phyloP scores from a whole-genome alignment of 2,797 vertebrate genomes.

The Manis crassicaudata region DNA sequence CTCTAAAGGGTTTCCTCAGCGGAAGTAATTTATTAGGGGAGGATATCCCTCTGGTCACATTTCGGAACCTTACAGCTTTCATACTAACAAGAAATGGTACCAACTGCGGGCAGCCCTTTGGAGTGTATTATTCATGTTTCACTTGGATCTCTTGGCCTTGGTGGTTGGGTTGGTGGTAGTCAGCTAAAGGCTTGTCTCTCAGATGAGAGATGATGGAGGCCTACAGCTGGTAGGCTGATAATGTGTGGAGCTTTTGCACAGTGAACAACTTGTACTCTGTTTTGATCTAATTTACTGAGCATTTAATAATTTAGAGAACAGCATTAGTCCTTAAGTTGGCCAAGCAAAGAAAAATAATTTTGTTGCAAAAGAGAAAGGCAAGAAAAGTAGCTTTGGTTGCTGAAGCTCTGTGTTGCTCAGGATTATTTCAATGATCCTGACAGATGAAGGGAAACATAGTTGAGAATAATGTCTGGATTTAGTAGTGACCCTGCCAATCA shows the following conservation, averaged over 20 bases:
- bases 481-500: slow-evolving; percentile 50
- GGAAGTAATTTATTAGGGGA: slow-evolving; percentile 54
- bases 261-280: neutral
- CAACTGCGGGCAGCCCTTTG: neutral
- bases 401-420: slow-evolving; percentile 62
- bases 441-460: slow-evolving; percentile 69
- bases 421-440: slow-evolving; percentile 72
- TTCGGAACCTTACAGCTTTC: slow-evolving; percentile 16
- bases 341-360: slow-evolving; percentile 37
- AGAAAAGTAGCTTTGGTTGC: slow-evolving; percentile 18
- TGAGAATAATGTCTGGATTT: slow-evolving; percentile 51
- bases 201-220: slow-evolving; percentile 16
- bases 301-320: slow-evolving; percentile 49
- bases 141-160: neutral
- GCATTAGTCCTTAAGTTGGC: slow-evolving; percentile 34
- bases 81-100: neutral
- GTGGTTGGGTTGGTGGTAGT: slow-evolving; percentile 2
- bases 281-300: slow-evolving; percentile 57
- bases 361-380: neutral
- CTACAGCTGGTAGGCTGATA: slow-evolving; percentile 49
- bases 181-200: slow-evolving; percentile 27
- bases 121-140: slow-evolving; percentile 27
- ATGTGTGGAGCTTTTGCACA: slow-evolving; percentile 31
- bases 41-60: neutral
- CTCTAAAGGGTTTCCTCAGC: slow-evolving; percentile 18